These are phyloP conservation scores for Eupithecia tripunctaria DNA, from an alignment of 2,888 invertebrate species.

Conservation along the genomic window DNA sequence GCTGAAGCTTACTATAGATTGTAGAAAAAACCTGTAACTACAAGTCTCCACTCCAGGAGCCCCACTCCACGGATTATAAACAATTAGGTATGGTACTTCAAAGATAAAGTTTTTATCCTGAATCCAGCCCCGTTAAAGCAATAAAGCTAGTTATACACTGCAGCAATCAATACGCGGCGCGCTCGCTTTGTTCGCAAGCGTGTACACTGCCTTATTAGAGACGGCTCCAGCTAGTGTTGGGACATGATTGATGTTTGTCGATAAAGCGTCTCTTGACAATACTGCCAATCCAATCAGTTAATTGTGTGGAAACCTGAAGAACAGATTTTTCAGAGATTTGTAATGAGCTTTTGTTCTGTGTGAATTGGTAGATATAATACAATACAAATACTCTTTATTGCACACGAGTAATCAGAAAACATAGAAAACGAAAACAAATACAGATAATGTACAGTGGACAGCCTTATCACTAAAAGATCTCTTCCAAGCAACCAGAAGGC, in stretches of 20 bases:
- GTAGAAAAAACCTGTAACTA: no score
- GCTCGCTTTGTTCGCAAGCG: constrained; percentile 68
- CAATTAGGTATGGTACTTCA: not conserved
- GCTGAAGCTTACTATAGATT: no score
- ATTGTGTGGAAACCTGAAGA: not conserved
- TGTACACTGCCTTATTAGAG: constrained; percentile 76
- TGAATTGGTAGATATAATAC: not conserved
- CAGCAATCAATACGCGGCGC: constrained; percentile 52
- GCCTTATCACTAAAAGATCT: no score
- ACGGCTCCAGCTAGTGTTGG: constrained; percentile 58
- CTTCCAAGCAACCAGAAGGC: no score
- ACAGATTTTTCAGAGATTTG: not conserved
- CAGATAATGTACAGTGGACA: no score
- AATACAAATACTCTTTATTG: no score
- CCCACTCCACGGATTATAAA: no score
- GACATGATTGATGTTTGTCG: constrained; percentile 40
- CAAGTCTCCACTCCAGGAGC: no score
- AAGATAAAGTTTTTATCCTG: not conserved
- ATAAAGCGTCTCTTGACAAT: constrained; percentile 21
- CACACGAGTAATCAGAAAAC: no score
- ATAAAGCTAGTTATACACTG: constrained; percentile 38
- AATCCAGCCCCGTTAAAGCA: constrained; percentile 21
- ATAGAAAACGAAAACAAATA: no score
- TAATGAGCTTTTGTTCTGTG: not conserved
- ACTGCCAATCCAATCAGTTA: not conserved